These are phyloP conservation scores for Neotoma lepida DNA, from an alignment of 2,113 vertebrate species.

Conservation along the genomic window DNA sequence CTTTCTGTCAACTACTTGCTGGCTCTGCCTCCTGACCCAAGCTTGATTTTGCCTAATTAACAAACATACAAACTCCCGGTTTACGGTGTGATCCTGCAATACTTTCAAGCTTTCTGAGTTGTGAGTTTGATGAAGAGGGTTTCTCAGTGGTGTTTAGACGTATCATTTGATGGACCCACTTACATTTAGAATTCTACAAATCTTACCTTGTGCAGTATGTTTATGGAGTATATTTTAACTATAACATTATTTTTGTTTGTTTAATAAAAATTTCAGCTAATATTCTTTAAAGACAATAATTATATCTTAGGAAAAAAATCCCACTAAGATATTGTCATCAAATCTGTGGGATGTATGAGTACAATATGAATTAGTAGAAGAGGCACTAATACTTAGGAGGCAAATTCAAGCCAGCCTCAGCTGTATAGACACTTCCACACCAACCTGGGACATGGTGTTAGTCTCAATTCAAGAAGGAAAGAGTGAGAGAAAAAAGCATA, in stretches of 20 bases:
- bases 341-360: not conserved
- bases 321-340: not conserved
- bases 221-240: not conserved
- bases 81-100: not conserved
- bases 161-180: not conserved
- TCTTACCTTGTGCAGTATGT: not conserved
- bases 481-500: not conserved
- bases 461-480: not conserved
- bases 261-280: not conserved
- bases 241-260: not conserved
- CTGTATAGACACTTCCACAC: no score
- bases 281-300: not conserved
- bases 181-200: slow-evolving; percentile 4
- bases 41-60: not conserved
- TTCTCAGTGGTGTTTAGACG: not conserved
- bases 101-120: not conserved
- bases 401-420: not conserved
- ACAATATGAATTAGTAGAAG: not conserved
- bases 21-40: not conserved
- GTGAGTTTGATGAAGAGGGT: not conserved
- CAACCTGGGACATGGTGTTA: not conserved
- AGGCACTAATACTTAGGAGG: not conserved
- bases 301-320: no score
- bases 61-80: not conserved
- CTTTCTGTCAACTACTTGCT: not conserved